phyloP scores from a whole-genome alignment of 2,888 invertebrate species.

The Thera britannica region DNA sequence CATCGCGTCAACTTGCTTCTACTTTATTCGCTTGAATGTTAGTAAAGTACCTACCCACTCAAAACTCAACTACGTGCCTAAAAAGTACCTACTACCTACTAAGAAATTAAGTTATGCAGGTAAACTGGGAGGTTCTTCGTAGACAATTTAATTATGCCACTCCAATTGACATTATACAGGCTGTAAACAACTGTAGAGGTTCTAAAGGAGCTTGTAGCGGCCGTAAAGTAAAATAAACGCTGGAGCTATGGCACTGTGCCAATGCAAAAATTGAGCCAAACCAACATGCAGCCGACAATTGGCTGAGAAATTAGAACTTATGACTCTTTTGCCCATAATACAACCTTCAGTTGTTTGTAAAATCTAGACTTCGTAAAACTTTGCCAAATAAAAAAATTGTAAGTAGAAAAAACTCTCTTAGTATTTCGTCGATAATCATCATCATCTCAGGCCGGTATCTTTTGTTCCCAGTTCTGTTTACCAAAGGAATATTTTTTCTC shows the following conservation, averaged over 20 bases:
- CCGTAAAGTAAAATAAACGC: conserved; percentile 15
- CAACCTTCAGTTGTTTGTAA: no score
- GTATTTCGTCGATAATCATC: no score
- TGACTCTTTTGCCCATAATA: neutral
- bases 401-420: no score
- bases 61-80: neutral
- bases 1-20: conserved; percentile 38
- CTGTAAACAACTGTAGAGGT: conserved; percentile 16
- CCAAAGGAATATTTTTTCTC: no score
- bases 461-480: no score
- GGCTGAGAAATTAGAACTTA: conserved; percentile 16
- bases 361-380: no score
- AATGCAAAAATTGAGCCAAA: conserved; percentile 18
- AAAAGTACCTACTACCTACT: neutral
- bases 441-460: no score
- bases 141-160: conserved; percentile 34
- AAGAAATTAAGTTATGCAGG: conserved; percentile 25
- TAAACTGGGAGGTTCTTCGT: conserved; percentile 20
- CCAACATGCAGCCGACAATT: conserved; percentile 10
- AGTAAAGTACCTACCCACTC: conserved; percentile 5
- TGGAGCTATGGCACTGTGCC: conserved; percentile 17
- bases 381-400: no score
- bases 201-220: conserved; percentile 6
- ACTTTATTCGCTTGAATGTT: conserved; percentile 6
- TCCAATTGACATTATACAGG: conserved; percentile 30